phyloP scores from a whole-genome alignment of 2,113 vertebrate genomes.

The Larimichthys polyactis region DNA sequence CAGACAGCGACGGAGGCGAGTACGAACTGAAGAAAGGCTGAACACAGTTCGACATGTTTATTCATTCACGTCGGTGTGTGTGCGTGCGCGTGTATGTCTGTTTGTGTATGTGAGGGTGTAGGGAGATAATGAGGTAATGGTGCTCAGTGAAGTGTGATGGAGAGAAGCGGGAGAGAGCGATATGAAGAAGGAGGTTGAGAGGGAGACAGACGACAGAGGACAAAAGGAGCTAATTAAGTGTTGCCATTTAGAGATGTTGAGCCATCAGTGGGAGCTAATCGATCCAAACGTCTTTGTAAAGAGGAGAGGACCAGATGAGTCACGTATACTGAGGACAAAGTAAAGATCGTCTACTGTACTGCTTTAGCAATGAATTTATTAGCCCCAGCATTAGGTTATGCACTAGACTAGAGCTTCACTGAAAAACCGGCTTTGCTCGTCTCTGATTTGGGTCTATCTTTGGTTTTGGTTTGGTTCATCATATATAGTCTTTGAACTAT shows the following conservation, averaged over 20 bases:
- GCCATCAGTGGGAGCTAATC: slow-evolving; percentile 49
- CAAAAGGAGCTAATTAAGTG: slow-evolving; percentile 75
- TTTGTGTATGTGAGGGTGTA: slow-evolving; percentile 31
- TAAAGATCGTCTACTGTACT: neutral
- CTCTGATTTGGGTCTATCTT: neutral
- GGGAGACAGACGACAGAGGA: slow-evolving; percentile 58
- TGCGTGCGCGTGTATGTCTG: neutral
- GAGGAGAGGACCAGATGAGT: slow-evolving; percentile 25
- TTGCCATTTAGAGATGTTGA: slow-evolving; percentile 62
- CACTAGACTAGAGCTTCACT: neutral
- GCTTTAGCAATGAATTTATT: neutral
- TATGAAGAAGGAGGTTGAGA: slow-evolving; percentile 63
- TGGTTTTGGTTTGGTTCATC: too few species aligned
- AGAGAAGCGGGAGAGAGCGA: slow-evolving; percentile 45
- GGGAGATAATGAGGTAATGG: slow-evolving; percentile 73
- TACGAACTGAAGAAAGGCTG: neutral
- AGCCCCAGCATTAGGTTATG: neutral
- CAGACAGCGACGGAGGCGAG: neutral
- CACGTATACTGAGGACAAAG: slow-evolving; percentile 13
- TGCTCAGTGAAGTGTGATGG: slow-evolving; percentile 63
- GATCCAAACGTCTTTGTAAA: slow-evolving; percentile 22
- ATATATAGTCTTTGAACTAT: too few species aligned
- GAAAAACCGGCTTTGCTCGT: neutral
- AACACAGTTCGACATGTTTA: slow-evolving; percentile 59
- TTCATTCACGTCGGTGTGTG: slow-evolving; percentile 28